Conservation (phyloP, 2,113 vertebrate species). For the Hiodon alosoides region DNA sequence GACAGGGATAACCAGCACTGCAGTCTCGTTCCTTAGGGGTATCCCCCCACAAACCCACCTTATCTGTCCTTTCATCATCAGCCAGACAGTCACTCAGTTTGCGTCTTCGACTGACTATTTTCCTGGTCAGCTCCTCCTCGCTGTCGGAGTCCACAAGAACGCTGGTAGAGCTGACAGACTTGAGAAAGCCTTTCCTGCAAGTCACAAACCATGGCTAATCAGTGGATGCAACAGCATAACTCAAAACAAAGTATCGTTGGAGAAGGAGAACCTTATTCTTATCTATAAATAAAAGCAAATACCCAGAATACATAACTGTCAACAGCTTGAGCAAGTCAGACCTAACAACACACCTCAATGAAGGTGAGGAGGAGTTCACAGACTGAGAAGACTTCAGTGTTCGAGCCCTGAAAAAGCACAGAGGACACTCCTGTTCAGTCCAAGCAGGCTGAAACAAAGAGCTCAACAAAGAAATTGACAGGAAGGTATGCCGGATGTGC, state of each 20-base stretch:
- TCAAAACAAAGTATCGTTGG: background rate
- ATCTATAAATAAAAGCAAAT: background rate
- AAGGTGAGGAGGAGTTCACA: slow-evolving; percentile 75
- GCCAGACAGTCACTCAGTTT: slow-evolving; percentile 62
- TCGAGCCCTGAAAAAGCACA: slow-evolving; percentile 69
- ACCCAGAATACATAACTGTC: background rate
- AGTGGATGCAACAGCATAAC: background rate
- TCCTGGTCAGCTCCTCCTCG: slow-evolving; percentile 80
- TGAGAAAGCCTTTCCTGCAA: slow-evolving; percentile 72
- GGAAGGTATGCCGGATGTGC: slow-evolving; percentile 25
- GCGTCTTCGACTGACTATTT: slow-evolving; percentile 64
- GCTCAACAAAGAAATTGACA: background rate
- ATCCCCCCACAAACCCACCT: slow-evolving; percentile 34
- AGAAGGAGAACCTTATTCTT: background rate
- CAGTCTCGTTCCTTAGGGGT: background rate
- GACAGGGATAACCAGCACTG: no score
- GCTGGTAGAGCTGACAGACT: slow-evolving; percentile 62
- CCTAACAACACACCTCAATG: slow-evolving; percentile 68
- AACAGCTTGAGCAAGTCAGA: background rate
- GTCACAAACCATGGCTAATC: slow-evolving; percentile 15
- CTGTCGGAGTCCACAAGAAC: slow-evolving; percentile 80
- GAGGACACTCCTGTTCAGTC: background rate
- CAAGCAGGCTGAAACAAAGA: background rate
- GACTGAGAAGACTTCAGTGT: slow-evolving; percentile 84
- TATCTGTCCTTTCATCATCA: slow-evolving; percentile 58